phyloP scores from a whole-genome alignment of 2,888 invertebrate species.

The Tenthredo notha region DNA sequence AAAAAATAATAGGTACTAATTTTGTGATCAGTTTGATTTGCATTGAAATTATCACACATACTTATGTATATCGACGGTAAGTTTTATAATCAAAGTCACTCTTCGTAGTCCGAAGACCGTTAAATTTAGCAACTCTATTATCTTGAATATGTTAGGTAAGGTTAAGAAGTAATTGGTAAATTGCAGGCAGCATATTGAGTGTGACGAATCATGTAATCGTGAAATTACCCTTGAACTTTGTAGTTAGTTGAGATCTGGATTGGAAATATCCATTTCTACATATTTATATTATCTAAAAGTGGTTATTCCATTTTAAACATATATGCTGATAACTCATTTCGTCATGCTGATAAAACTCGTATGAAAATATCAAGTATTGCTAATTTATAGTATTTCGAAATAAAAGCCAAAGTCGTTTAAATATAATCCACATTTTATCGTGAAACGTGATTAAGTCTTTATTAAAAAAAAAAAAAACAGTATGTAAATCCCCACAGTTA shows the following conservation, averaged over 20 bases:
- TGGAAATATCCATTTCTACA: not conserved
- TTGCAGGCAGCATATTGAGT: constrained; percentile 19
- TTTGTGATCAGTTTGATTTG: not conserved
- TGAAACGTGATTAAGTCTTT: not conserved
- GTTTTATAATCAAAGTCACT: constrained; percentile 5
- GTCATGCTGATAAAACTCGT: not conserved
- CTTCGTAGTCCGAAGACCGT: not conserved
- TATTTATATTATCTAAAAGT: not conserved
- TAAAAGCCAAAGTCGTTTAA: not conserved
- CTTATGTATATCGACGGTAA: not conserved
- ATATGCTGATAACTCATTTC: not conserved
- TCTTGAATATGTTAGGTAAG: constrained; percentile 17
- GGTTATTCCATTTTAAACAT: not conserved
- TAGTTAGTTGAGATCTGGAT: not conserved
- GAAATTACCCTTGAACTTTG: constrained; percentile 43
- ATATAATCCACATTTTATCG: not conserved
- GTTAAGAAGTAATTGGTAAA: constrained; percentile 39
- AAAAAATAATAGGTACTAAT: not conserved
- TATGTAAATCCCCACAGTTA: not conserved
- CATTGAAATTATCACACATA: not conserved
- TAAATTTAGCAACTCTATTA: not conserved
- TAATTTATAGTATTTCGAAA: not conserved
- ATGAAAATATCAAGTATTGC: not conserved
- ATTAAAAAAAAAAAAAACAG: not conserved
- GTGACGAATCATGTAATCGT: constrained; percentile 15